Evolutionary conservation across 2,113 vertebrate species (phyloP), one percentile per base, ranked within the genome.

Genomic region (Monopterus albus): DNA sequence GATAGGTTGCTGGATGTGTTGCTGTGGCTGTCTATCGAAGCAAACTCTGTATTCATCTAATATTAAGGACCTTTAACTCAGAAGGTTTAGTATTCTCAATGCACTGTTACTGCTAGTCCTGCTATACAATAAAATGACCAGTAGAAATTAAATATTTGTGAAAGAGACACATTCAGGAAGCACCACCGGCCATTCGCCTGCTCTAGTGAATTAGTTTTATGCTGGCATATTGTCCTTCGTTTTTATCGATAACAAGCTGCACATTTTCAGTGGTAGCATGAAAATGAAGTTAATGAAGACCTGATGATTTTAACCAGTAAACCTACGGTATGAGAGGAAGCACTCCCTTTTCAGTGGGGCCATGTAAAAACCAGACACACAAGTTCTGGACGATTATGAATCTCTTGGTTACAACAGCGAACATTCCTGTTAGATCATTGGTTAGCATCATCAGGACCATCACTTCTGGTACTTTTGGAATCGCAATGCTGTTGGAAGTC

Each of bases 41-140:
- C 49, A 18, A 79, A 74, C 75, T 88, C 84, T 89, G 84, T 90
- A 82, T 76, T 85, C 87, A 70, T 89, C 75, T 81, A 84, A 88
- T 84, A 84, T 90, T 81, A 84, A 83, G 84, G 75, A 84, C 86
- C 84, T 87, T 81, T 73, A 81, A 86, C 70, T 80, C 69, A 4
- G 56, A 85, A 82, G 80, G 83, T 82, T 79, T 82, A 58, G 70
- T 84, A 72, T 73, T 73, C 78, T 86, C 65, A 60, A 50, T 39
- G 40, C 80, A 75, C 82, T 82, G 72, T 86, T 85, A 65, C 76
- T 56, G 79, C 75, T 84, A 57, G 79, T 86, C 72, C 87, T 73
- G 81, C 75, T 86, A 33, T 67, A 67, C 71, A 55, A 80, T 59
- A 82, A 56, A 31, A 64, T 17, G 51, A 73, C 61, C 60, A 55